Evolutionary conservation across 2,888 invertebrate species (phyloP).

Genomic region (Nesidiocoris tenuis): DNA sequence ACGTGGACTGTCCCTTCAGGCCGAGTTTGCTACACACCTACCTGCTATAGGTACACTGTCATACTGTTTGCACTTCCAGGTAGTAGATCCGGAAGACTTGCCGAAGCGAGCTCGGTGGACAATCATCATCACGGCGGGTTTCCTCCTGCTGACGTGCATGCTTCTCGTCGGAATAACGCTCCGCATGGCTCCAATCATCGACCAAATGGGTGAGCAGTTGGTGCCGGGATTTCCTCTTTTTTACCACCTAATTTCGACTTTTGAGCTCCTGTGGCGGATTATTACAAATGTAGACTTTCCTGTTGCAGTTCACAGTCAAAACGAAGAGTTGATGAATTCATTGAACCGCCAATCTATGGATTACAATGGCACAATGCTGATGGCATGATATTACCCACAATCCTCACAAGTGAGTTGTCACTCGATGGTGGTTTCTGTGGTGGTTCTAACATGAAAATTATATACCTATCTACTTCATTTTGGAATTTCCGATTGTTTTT

Average conservation of each 20-base stretch:
- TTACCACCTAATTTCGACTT: too few species aligned
- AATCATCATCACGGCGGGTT: slow-evolving; percentile 85
- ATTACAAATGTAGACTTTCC: slow-evolving; percentile 47
- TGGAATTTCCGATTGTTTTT: too few species aligned
- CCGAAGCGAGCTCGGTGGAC: slow-evolving; percentile 84
- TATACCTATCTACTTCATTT: too few species aligned
- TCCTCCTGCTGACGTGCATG: slow-evolving; percentile 83
- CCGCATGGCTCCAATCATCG: slow-evolving; percentile 91
- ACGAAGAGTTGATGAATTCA: slow-evolving; percentile 81
- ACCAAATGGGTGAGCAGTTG: slow-evolving; percentile 81
- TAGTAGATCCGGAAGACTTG: slow-evolving; percentile 72
- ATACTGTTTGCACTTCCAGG: too few species aligned
- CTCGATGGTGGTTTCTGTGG: too few species aligned
- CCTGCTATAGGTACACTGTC: too few species aligned
- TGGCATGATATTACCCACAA: slow-evolving; percentile 45
- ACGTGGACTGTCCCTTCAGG: too few species aligned
- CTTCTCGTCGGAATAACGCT: slow-evolving; percentile 87
- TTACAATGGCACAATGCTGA: slow-evolving; percentile 46
- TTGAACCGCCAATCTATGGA: slow-evolving; percentile 58
- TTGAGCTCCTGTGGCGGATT: too few species aligned
- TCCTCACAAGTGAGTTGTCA: slow-evolving; percentile 35
- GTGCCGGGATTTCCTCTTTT: too few species aligned
- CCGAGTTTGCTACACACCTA: too few species aligned
- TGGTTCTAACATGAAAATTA: too few species aligned
- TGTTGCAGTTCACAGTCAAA: slow-evolving; percentile 80